phyloP scores from a whole-genome alignment of 2,888 invertebrate genomes.

The Tanytarsus gracilentus region DNA sequence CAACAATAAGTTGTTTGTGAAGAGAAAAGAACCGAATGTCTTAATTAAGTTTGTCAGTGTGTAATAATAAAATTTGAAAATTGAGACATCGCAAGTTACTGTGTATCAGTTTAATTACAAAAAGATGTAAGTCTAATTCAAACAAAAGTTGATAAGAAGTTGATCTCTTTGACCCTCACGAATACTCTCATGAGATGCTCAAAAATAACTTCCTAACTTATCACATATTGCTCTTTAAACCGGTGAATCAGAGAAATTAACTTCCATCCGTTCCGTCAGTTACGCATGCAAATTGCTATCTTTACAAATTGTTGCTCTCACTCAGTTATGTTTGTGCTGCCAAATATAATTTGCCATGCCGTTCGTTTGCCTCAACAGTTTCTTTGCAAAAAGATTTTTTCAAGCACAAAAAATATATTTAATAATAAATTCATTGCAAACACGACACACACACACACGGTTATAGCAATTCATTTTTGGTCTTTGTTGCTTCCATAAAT shows the following conservation, averaged over 20 bases:
- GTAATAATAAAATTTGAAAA: neutral
- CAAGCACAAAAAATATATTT: too few species aligned
- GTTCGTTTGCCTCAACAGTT: too few species aligned
- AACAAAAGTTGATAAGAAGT: constrained; percentile 11
- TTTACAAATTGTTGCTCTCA: too few species aligned
- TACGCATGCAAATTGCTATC: too few species aligned
- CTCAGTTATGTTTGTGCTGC: too few species aligned
- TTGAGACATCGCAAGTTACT: neutral
- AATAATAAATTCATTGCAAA: constrained; percentile 8
- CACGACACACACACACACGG: neutral
- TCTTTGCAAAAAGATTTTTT: too few species aligned
- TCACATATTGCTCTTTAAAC: too few species aligned
- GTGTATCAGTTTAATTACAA: neutral
- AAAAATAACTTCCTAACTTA: too few species aligned
- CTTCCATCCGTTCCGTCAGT: too few species aligned
- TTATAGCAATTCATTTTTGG: constrained; percentile 1
- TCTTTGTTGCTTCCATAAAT: constrained; percentile 5
- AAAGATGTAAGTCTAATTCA: neutral
- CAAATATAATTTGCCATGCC: too few species aligned
- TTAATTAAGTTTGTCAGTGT: neutral
- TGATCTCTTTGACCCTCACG: constrained; percentile 5
- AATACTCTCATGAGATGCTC: neutral
- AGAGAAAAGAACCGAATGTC: neutral
- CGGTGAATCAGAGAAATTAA: too few species aligned
- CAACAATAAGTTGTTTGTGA: neutral